Percentiles rank a stretch among this genome's conserved stretches.
phyloP scores from a whole-genome alignment of 1,140 invertebrate genomes.

The Aporrectodea caliginosa region DNA sequence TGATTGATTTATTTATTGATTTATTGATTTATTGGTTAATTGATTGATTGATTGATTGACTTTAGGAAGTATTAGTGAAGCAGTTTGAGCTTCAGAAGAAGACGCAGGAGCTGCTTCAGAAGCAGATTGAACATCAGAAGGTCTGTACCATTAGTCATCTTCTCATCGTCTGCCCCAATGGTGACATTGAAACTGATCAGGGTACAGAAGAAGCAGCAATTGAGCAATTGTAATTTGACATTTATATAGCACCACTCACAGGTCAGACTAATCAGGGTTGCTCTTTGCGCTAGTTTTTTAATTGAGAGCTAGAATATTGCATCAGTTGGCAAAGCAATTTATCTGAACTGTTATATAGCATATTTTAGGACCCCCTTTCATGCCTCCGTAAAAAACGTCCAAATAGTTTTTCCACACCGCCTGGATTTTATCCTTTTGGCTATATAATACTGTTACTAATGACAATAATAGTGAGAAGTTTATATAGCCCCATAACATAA shows the following conservation, averaged over 20 bases:
- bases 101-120: constrained; percentile 9
- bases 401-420: too few species aligned
- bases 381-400: too few species aligned
- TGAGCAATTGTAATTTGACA: constrained; percentile 1
- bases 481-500: too few species aligned
- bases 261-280: neutral
- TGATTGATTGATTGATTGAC: too few species aligned
- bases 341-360: too few species aligned
- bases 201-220: neutral
- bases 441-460: too few species aligned
- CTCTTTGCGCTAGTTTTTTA: neutral
- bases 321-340: too few species aligned
- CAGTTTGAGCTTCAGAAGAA: constrained; percentile 9
- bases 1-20: too few species aligned
- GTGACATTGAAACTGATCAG: neutral
- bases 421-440: too few species aligned
- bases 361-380: too few species aligned
- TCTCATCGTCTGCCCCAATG: neutral
- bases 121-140: constrained; percentile 7
- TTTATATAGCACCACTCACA: neutral
- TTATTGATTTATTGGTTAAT: too few species aligned
- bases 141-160: neutral
- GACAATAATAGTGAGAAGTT: too few species aligned
- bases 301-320: neutral
- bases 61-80: neutral